These are phyloP conservation scores for Diaphora mendica DNA, from an alignment of 2,888 invertebrate species.

Conservation along the genomic window DNA sequence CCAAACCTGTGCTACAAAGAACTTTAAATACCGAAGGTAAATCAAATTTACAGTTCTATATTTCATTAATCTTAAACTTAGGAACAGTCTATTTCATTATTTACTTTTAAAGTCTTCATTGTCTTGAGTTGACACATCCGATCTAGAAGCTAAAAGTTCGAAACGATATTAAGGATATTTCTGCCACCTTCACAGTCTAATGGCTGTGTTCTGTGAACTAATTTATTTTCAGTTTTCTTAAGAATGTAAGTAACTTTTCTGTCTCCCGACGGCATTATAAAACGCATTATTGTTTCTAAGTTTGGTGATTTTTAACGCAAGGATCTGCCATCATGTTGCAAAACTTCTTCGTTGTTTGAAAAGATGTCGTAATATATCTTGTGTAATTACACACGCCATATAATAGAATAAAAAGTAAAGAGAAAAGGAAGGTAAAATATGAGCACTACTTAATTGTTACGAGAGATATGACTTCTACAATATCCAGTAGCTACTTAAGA, in stretches of 20 bases:
- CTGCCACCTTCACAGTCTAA: conserved; percentile 40
- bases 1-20: neutral
- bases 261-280: conserved; percentile 34
- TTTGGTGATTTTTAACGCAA: conserved; percentile 34
- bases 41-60: neutral
- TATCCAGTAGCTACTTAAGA: neutral
- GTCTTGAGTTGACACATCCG: conserved; percentile 41
- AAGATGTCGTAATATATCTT: conserved; percentile 15
- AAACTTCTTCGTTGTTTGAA: conserved; percentile 7
- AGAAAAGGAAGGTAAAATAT: neutral
- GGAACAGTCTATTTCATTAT: neutral
- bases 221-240: conserved; percentile 48
- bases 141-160: conserved; percentile 46
- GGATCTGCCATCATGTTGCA: conserved; percentile 11
- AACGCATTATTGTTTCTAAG: conserved; percentile 34
- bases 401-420: neutral
- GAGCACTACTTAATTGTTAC: neutral
- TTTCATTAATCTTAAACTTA: neutral
- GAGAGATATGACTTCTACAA: neutral
- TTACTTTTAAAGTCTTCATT: conserved; percentile 31
- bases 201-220: conserved; percentile 33
- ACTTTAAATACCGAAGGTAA: neutral
- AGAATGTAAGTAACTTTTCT: conserved; percentile 45
- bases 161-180: conserved; percentile 47
- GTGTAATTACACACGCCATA: neutral